Conservation (phyloP, 2,888 invertebrate genomes). For the Chelonus formosanus region DNA sequence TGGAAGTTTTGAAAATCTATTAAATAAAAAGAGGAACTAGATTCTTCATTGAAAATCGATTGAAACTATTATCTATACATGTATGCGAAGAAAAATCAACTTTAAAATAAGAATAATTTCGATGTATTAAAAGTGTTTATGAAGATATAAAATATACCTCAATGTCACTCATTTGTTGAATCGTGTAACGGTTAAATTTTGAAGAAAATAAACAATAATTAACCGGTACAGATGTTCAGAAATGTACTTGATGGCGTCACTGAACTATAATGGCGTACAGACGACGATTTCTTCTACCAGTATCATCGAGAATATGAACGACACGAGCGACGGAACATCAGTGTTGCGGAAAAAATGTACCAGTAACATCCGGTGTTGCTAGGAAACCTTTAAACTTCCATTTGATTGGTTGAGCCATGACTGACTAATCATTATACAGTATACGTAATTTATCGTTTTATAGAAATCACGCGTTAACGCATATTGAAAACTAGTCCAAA, state of each 20-base stretch:
- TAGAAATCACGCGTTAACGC: too few species aligned
- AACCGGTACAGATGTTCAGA: constrained; percentile 24
- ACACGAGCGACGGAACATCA: constrained; percentile 37
- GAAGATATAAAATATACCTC: constrained; percentile 47
- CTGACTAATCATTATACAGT: neutral
- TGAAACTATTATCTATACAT: too few species aligned
- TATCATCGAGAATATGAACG: constrained; percentile 1
- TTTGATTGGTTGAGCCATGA: constrained; percentile 24
- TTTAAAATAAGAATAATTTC: neutral
- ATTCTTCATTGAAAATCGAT: too few species aligned
- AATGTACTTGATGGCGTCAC: constrained; percentile 45
- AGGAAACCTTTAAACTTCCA: constrained; percentile 41
- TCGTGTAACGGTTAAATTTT: constrained; percentile 23
- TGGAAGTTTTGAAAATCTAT: neutral
- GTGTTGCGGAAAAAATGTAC: constrained; percentile 34
- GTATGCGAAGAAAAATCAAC: too few species aligned
- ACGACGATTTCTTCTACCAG: constrained; percentile 29
- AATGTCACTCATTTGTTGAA: constrained; percentile 53
- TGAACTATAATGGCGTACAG: constrained; percentile 51
- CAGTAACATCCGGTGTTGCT: constrained; percentile 55
- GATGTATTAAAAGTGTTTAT: neutral
- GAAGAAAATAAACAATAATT: constrained; percentile 31
- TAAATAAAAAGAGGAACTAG: too few species aligned
- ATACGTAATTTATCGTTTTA: too few species aligned
- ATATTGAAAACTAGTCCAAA: too few species aligned